Conservation (phyloP, 1,140 invertebrate genomes). For the Tetragonula clypearis region DNA sequence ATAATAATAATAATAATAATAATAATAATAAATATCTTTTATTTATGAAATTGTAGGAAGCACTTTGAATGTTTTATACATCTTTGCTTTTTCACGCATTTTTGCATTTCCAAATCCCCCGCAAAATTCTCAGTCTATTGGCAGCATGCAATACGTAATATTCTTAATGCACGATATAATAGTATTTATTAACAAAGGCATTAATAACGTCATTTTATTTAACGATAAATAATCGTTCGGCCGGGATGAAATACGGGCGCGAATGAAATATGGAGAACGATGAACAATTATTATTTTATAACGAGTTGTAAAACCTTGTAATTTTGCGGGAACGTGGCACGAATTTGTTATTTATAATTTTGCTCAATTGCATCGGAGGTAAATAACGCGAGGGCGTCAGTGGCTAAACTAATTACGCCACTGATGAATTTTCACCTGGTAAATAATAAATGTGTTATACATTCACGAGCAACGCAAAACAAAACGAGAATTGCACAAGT, state of each 20-base stretch:
- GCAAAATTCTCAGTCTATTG: too few species aligned
- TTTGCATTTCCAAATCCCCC: too few species aligned
- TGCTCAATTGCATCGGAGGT: background rate
- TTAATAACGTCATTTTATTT: background rate
- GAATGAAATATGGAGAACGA: background rate
- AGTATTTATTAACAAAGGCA: background rate
- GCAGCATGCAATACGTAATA: background rate
- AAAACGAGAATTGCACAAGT: background rate
- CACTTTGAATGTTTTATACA: too few species aligned
- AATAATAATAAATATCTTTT: too few species aligned
- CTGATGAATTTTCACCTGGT: slow-evolving; percentile 15
- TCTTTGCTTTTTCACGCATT: too few species aligned
- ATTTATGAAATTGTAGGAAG: too few species aligned
- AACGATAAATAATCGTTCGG: background rate
- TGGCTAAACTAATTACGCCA: slow-evolving; percentile 19
- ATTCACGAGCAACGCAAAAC: background rate
- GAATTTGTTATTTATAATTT: slow-evolving; percentile 9
- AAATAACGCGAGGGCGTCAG: background rate
- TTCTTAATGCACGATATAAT: background rate
- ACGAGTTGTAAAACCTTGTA: background rate
- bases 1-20: too few species aligned
- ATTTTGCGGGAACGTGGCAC: background rate
- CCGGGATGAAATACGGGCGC: background rate
- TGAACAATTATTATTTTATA: slow-evolving; percentile 14
- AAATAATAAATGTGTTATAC: slow-evolving; percentile 1